Percentiles rank a stretch among this genome's conserved stretches.
phyloP scores from a whole-genome alignment of 2,797 vertebrate genomes.

The Poecilia wingei region DNA sequence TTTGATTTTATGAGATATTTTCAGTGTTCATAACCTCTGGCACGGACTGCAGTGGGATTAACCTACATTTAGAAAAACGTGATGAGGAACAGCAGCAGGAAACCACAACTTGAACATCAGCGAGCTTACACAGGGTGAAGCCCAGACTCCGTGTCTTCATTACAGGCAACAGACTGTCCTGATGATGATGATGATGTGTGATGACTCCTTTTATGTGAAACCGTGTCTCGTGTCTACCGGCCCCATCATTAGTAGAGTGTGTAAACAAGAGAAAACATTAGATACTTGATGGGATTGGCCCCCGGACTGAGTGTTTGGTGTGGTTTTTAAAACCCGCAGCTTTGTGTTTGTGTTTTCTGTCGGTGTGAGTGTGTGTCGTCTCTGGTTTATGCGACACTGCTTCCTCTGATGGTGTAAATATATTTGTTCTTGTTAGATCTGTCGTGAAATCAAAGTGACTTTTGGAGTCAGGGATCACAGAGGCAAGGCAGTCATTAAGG shows the following conservation, averaged over 20 bases:
- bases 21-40: neutral
- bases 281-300: conserved; percentile 53
- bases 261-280: conserved; percentile 70
- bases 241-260: conserved; percentile 61
- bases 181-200: conserved; percentile 60
- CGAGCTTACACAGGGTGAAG: conserved; percentile 50
- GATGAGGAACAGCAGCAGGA: conserved; percentile 32
- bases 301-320: conserved; percentile 61
- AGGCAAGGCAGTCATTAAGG: conserved; percentile 31
- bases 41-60: conserved; percentile 2
- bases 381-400: conserved; percentile 18
- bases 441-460: conserved; percentile 36
- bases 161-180: conserved; percentile 49
- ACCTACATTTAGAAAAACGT: conserved; percentile 28
- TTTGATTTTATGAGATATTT: neutral
- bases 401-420: conserved; percentile 31
- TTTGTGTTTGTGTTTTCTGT: conserved; percentile 47
- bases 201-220: conserved; percentile 71
- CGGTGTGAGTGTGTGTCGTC: conserved; percentile 30
- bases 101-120: conserved; percentile 46
- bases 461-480: conserved; percentile 31
- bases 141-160: conserved; percentile 55
- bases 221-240: conserved; percentile 62
- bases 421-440: conserved; percentile 25
- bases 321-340: conserved; percentile 59